Evolutionary conservation across 1,140 invertebrate genomes (phyloP).

Genomic region (Drosophila leontia): DNA sequence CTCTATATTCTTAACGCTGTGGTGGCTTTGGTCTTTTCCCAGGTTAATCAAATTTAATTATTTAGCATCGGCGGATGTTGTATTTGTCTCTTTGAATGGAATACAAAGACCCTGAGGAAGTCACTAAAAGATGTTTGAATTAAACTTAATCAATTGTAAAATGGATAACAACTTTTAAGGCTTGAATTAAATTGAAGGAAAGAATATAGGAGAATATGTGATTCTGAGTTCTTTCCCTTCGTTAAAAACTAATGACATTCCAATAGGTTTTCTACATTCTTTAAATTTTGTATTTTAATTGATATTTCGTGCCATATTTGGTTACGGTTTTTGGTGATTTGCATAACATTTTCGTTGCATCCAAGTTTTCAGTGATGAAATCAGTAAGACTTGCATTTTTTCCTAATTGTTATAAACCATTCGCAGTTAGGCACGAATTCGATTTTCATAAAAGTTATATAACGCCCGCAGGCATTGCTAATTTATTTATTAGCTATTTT

Average conservation of each 20-base stretch:
- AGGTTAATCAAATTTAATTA: constrained; percentile 73
- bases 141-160: not conserved
- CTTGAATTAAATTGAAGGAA: not conserved
- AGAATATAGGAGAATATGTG: not conserved
- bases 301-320: constrained; percentile 21
- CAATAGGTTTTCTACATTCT: not conserved
- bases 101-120: constrained; percentile 14
- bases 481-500: not conserved
- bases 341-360: constrained; percentile 28
- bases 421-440: constrained; percentile 29
- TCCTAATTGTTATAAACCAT: constrained; percentile 11
- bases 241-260: not conserved
- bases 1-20: constrained; percentile 6
- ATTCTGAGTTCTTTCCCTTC: not conserved
- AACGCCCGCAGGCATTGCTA: not conserved
- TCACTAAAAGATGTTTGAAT: constrained; percentile 5
- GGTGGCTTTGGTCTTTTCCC: constrained; percentile 47
- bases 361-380: constrained; percentile 15
- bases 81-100: constrained; percentile 9
- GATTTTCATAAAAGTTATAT: constrained; percentile 32
- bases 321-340: constrained; percentile 10
- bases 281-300: constrained; percentile 4
- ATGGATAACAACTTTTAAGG: not conserved
- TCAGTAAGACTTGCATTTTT: constrained; percentile 15
- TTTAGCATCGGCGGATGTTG: constrained; percentile 43